Percentiles rank a stretch among this genome's conserved stretches.
Evolutionary conservation across 2,888 invertebrate species (phyloP).

Genomic region (Arctia plantaginis): DNA sequence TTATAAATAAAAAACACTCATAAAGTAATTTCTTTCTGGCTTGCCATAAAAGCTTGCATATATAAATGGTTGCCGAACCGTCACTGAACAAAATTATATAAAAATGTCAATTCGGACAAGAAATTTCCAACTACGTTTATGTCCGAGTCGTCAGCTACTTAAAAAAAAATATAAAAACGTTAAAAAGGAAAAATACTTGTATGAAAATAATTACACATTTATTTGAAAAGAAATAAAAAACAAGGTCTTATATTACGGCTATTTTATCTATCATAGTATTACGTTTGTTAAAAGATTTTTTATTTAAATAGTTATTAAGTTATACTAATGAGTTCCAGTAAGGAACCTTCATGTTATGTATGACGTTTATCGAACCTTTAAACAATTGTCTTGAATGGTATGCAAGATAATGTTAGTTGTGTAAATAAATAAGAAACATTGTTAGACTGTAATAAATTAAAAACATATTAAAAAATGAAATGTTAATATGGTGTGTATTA

Average conservation of each 20-base stretch:
- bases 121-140: no score
- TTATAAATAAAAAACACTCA: no score
- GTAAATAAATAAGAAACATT: not conserved
- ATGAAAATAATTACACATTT: not conserved
- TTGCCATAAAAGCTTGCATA: no score
- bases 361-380: not conserved
- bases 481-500: not conserved
- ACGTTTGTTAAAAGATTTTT: not conserved
- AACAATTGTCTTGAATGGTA: not conserved
- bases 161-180: not conserved
- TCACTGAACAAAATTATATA: no score
- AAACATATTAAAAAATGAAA: not conserved
- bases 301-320: not conserved
- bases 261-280: not conserved
- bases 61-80: no score
- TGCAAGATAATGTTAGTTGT: not conserved
- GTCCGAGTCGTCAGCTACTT: not conserved
- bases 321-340: not conserved
- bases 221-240: not conserved
- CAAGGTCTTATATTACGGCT: not conserved
- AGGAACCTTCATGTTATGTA: not conserved
- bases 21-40: no score
- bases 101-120: no score
- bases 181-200: not conserved
- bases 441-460: conserved; percentile 2